A percentile compares a stretch with the other conserved stretches of the same genome.
phyloP scores from a whole-genome alignment of 2,888 invertebrate species.

The Dolichopus griseipennis region DNA sequence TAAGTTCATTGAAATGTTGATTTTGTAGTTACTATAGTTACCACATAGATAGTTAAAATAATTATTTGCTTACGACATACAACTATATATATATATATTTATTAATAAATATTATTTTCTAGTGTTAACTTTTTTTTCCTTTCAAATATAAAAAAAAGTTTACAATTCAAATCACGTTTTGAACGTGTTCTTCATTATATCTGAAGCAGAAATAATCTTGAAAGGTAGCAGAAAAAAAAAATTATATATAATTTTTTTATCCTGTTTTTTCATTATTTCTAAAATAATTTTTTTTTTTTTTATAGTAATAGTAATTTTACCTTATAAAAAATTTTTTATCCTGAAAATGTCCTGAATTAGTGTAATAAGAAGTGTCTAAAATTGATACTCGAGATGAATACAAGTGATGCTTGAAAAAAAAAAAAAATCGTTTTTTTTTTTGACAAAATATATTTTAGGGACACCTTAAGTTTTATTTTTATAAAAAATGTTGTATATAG shows the following conservation, averaged over 20 bases:
- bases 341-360: constrained; percentile 1
- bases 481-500: no score
- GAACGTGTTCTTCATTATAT: constrained; percentile 4
- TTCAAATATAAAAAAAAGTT: not conserved
- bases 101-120: no score
- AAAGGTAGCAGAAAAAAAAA: not conserved
- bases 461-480: no score
- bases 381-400: not conserved
- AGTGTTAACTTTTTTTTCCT: no score
- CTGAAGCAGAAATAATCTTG: not conserved
- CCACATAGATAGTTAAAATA: no score
- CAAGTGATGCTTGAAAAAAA: not conserved
- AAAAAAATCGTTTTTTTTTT: no score
- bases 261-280: not conserved
- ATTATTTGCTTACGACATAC: no score
- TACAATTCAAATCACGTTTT: not conserved
- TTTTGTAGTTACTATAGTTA: no score
- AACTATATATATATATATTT: no score
- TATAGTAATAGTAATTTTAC: not conserved
- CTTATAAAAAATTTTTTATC: not conserved
- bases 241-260: not conserved
- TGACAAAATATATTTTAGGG: no score
- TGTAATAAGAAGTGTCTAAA: not conserved
- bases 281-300: no score
- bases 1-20: no score